phyloP scores from a whole-genome alignment of 2,797 vertebrate species.

The Rhyacichthys aspro region DNA sequence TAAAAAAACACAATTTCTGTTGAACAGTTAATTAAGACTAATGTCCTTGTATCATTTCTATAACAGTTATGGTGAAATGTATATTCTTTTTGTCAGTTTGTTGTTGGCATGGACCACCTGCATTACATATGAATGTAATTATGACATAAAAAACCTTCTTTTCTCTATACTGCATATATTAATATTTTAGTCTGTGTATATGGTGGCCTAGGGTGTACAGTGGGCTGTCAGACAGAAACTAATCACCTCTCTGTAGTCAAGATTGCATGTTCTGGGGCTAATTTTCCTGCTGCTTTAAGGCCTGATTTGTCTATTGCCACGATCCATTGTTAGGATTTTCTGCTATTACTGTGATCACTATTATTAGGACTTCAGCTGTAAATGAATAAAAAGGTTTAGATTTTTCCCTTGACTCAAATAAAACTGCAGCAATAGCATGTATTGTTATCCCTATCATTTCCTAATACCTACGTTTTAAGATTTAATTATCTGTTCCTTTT shows the following conservation, averaged over 20 bases:
- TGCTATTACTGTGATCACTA: slow-evolving; percentile 67
- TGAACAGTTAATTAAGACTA: not conserved
- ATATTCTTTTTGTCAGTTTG: slow-evolving; percentile 23
- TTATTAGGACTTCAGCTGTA: slow-evolving; percentile 66
- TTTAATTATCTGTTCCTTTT: slow-evolving; percentile 36
- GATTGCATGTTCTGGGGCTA: slow-evolving; percentile 44
- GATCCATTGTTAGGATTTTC: slow-evolving; percentile 66
- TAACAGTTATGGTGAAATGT: slow-evolving; percentile 1
- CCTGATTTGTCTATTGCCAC: slow-evolving; percentile 66
- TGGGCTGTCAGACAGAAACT: slow-evolving; percentile 56
- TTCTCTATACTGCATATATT: not conserved
- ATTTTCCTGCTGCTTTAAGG: slow-evolving; percentile 56
- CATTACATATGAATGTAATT: slow-evolving; percentile 18
- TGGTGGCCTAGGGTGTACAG: slow-evolving; percentile 27
- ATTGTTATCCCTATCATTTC: slow-evolving; percentile 42
- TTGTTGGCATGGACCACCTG: slow-evolving; percentile 16
- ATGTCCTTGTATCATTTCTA: slow-evolving; percentile 7
- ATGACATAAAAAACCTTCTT: not conserved
- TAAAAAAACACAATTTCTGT: slow-evolving; percentile 29
- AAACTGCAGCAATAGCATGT: slow-evolving; percentile 19
- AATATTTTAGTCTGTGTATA: slow-evolving; percentile 5
- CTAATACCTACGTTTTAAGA: slow-evolving; percentile 33
- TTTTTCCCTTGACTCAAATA: slow-evolving; percentile 48
- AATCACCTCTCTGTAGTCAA: slow-evolving; percentile 67
- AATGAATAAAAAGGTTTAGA: slow-evolving; percentile 59